Base-by-base conservation (phyloP, 2,888 invertebrate species). In the Anticlea derivata region DNA sequence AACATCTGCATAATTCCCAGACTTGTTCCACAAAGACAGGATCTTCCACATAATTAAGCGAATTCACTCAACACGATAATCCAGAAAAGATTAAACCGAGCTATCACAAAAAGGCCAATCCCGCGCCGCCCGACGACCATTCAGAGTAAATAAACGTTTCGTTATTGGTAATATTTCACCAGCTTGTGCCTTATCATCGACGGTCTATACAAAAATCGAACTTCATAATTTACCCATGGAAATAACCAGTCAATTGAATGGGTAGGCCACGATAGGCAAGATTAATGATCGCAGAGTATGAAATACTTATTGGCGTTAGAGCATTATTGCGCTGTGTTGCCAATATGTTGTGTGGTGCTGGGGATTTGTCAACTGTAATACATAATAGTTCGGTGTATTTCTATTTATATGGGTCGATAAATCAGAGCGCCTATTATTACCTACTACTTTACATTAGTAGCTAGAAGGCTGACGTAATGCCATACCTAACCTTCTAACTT, bases 221-320 rank as follows among this genome's bases (percentile, higher is more conserved):
- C 62, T 71, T 71, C 66, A 74, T 74, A 73, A 75, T 69, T 68
- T 66, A 74, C 62, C 66, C 65, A 69, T 71, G 67, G 66, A 70
- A 73, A 76, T 74, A 74, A 73, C 70, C 74, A 73, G 68, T 64
- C 75, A 73, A 78, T 76, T 78, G 74, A 75, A 75, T 75, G 70
- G 74, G 65, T 69, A 63, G 68, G 61, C 68, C 63, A 58, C 70
- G 71, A 68, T 67, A 70, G 64, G 66, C 66, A 76, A 79, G 78
- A 81, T 80, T 81, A 78, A 82, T 83, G 78, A 75, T 70, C 58
- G 66, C 63, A 66, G 65, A 72, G 66, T 59, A 70, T 69, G 58
- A 61, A 63, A 65, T 65, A 65, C 63, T 62, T 63, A 63, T 61
- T 60, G 61, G 58, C 60, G 61, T 61, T 63, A 61, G 65, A 58